A percentile compares a stretch with the other conserved stretches of the same genome.
These are phyloP conservation scores for Phengaris alcon DNA, from an alignment of 2,888 invertebrate genomes.

Conservation along the genomic window DNA sequence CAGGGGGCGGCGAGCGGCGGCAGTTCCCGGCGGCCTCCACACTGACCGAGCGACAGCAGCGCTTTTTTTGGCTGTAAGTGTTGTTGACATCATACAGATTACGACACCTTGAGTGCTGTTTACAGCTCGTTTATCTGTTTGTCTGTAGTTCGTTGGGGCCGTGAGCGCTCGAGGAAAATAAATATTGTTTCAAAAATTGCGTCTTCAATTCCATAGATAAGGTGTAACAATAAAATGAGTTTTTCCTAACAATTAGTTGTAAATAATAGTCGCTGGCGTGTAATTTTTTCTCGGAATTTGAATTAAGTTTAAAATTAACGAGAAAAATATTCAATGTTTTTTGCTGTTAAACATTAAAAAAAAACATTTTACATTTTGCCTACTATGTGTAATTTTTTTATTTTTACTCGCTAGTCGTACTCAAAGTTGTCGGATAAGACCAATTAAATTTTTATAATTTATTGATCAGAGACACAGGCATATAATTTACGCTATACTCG, in stretches of 20 bases:
- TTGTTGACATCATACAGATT: not conserved
- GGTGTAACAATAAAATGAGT: not conserved
- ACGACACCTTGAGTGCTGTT: not conserved
- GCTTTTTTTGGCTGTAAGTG: not conserved
- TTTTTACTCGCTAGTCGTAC: not conserved
- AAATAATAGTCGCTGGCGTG: not conserved
- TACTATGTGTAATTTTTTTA: not conserved
- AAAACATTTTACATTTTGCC: not conserved
- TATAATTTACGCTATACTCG: not conserved
- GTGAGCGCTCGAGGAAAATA: slow-evolving; percentile 9
- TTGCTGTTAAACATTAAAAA: not conserved
- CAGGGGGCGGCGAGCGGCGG: not conserved
- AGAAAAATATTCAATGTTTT: not conserved
- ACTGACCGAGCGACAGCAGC: not conserved
- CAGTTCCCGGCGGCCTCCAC: slow-evolving; percentile 3
- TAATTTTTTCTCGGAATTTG: not conserved
- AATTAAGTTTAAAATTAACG: not conserved
- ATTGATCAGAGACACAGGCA: too few species aligned
- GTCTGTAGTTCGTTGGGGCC: not conserved
- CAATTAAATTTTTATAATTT: too few species aligned
- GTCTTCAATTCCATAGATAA: slow-evolving; percentile 1
- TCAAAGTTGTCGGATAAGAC: not conserved
- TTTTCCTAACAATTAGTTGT: not conserved
- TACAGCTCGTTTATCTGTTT: not conserved
- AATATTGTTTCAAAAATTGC: slow-evolving; percentile 13